These are phyloP conservation scores for Cyanistes caeruleus DNA, from an alignment of 2,113 vertebrate genomes.

Conservation along the genomic window DNA sequence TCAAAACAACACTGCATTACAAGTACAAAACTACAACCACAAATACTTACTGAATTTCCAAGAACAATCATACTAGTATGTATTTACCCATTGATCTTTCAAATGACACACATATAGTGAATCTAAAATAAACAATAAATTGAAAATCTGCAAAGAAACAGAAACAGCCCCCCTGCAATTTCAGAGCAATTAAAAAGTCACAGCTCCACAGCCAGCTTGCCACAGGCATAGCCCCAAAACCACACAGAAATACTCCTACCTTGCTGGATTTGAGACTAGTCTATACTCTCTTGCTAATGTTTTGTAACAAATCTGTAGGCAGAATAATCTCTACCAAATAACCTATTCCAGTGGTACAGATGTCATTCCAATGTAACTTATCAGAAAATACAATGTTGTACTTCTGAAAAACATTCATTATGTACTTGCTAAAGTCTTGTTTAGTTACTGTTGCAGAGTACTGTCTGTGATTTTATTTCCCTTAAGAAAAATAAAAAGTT, in stretches of 20 bases:
- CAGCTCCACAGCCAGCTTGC: neutral
- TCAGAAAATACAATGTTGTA: neutral
- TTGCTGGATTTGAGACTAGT: neutral
- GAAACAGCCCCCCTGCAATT: neutral
- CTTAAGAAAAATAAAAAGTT: slow-evolving; percentile 2
- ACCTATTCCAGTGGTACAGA: neutral
- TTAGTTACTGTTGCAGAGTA: neutral
- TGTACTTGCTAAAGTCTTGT: neutral
- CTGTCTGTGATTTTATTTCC: neutral
- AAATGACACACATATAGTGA: accelerated
- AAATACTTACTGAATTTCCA: neutral
- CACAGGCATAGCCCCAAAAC: neutral
- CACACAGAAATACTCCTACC: accelerated
- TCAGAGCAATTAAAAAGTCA: neutral
- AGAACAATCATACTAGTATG: neutral
- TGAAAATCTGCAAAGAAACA: neutral
- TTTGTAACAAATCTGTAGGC: neutral
- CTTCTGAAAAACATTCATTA: neutral
- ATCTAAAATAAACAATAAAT: neutral
- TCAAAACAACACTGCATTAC: neutral
- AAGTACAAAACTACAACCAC: neutral
- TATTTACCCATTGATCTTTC: neutral
- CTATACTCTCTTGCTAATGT: neutral
- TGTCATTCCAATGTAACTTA: neutral
- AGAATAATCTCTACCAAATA: neutral